These are phyloP conservation scores for Drosophila mayaguana DNA, from an alignment of 2,888 invertebrate genomes.

Conservation along the genomic window DNA sequence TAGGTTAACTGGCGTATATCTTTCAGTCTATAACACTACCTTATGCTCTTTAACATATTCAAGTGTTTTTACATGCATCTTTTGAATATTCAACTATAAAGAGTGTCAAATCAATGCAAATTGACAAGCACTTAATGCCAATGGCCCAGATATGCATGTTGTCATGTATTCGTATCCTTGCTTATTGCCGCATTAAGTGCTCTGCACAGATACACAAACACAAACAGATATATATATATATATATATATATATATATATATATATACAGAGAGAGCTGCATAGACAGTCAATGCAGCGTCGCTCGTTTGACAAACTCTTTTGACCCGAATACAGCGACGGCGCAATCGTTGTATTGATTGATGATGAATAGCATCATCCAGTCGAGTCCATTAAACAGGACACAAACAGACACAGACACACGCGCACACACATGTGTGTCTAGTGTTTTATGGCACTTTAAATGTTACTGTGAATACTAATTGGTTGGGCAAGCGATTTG, in stretches of 20 bases:
- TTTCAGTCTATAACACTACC: accelerated
- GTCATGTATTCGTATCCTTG: constrained; percentile 27
- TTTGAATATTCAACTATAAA: neutral
- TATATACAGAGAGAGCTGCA: constrained; percentile 14
- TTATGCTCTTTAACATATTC: neutral
- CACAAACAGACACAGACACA: neutral
- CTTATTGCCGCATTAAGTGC: constrained; percentile 65
- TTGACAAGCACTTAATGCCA: constrained; percentile 62
- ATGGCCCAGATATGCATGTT: constrained; percentile 45
- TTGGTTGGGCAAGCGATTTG: constrained; percentile 40
- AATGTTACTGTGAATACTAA: constrained; percentile 26
- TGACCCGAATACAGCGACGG: constrained; percentile 59
- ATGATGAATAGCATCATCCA: constrained; percentile 50
- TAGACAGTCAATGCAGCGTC: constrained; percentile 27
- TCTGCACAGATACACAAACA: constrained; percentile 15
- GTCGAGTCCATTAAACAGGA: constrained; percentile 27
- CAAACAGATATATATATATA: neutral
- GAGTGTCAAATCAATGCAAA: constrained; percentile 28
- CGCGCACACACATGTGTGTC: neutral
- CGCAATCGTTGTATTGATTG: constrained; percentile 61
- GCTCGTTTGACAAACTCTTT: constrained; percentile 57
- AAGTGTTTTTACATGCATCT: constrained; percentile 11
- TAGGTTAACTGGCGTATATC: neutral
- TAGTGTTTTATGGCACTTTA: constrained; percentile 22
- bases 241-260: constrained; percentile 9